Base-by-base conservation (phyloP, 2,888 invertebrate species). In the Metallyticus violacea region DNA sequence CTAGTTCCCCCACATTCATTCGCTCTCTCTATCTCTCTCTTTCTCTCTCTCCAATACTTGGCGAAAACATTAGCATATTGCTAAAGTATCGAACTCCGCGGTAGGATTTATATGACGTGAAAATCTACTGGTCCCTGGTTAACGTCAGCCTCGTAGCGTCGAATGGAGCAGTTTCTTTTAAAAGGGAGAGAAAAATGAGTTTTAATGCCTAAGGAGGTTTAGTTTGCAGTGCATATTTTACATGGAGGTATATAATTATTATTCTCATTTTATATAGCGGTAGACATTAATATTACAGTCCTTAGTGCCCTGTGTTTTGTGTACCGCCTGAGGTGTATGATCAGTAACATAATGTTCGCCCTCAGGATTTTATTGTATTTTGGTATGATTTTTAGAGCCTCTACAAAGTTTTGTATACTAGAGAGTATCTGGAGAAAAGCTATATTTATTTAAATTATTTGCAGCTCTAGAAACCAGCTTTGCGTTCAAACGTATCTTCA, bases 1-100 rank as follows among this genome's bases (percentile, higher is more conserved):
- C 40, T 0, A 1, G 22, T 15, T 22, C 1, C 40, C 40, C 15
- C n/a, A n/a, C n/a, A n/a, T n/a, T n/a, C n/a, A n/a, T n/a, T n/a
- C n/a, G n/a, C n/a, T n/a, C n/a, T n/a, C n/a, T n/a, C n/a, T n/a
- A n/a, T n/a, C n/a, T n/a, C n/a, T n/a, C n/a, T n/a, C n/a, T n/a
- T n/a, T n/a, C n/a, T n/a, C 76, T 81, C 81, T 30, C 76, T 62
- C 82, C 76, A 26, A 76, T n/a, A 76, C 76, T 26, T 29, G 15
- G 82, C 26, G 27, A 82, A 81, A 82, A 88, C 85, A 88, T 88
- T 85, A 87, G 87, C 88, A 88, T 88, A 88, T 88, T 88, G 88
- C 85, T 88, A 88, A 88, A 88, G 87, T 88, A 88, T 88, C 85
- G 88, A 88, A 88, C 86, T 86, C 84, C 86, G 79, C 77, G 83